Evolutionary conservation across 2,797 vertebrate species (phyloP).

Genomic region (Borostomias antarcticus): DNA sequence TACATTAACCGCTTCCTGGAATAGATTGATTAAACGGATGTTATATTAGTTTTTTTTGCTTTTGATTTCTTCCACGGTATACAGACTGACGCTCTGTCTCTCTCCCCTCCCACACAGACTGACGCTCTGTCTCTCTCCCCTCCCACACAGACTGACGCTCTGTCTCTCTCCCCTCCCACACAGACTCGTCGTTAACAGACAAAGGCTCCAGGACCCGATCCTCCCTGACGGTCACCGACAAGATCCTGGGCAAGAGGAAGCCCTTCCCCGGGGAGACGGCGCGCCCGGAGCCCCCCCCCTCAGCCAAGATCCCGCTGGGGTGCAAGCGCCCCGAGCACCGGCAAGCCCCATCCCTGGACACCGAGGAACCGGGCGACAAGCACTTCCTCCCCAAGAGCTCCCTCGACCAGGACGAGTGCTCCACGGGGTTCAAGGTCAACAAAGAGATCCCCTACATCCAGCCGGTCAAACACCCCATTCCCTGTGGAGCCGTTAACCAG

Average conservation of each 20-base stretch:
- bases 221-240: constrained; percentile 88
- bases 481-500: constrained; percentile 79
- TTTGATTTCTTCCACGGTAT: neutral
- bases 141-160: too few species aligned
- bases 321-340: constrained; percentile 91
- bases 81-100: too few species aligned
- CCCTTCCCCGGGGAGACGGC: constrained; percentile 88
- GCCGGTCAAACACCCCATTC: constrained; percentile 85
- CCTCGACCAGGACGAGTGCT: constrained; percentile 79
- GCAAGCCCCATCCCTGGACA: constrained; percentile 82
- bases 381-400: constrained; percentile 82
- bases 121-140: too few species aligned
- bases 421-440: constrained; percentile 84
- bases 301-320: constrained; percentile 88
- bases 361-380: constrained; percentile 85
- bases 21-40: too few species aligned
- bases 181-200: constrained; percentile 94
- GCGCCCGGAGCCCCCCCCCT: constrained; percentile 86
- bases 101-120: too few species aligned
- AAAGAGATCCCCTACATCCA: constrained; percentile 88
- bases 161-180: constrained; percentile 47
- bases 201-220: constrained; percentile 91
- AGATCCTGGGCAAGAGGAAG: constrained; percentile 87
- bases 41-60: too few species aligned
- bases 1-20: neutral